phyloP scores from a whole-genome alignment of 2,113 vertebrate species.

The Anoplopoma fimbria region DNA sequence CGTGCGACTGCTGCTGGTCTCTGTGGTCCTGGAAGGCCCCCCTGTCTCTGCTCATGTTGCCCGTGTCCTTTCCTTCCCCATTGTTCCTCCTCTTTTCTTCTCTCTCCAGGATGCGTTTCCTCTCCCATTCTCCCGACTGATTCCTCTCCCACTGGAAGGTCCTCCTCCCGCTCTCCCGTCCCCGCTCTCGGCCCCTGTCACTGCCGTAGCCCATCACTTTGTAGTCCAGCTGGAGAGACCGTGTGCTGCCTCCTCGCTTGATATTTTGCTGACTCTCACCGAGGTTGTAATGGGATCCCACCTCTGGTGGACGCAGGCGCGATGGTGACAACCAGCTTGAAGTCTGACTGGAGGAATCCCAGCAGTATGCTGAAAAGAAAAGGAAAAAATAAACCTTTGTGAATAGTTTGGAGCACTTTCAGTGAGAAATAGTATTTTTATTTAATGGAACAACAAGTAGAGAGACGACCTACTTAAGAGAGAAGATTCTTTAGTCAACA shows the following conservation, averaged over 20 bases:
- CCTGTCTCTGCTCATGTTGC: conserved; percentile 40
- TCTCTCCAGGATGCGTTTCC: conserved; percentile 38
- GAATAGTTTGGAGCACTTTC: conserved; percentile 3
- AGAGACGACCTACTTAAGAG: conserved; percentile 21
- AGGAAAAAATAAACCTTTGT: background rate
- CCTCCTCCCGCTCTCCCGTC: conserved; percentile 35
- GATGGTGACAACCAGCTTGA: conserved; percentile 90
- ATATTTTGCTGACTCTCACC: conserved; percentile 62
- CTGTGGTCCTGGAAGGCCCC: conserved; percentile 32
- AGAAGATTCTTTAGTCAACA: conserved; percentile 22
- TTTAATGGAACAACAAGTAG: conserved; percentile 11
- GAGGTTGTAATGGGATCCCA: conserved; percentile 62
- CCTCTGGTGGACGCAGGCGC: conserved; percentile 81
- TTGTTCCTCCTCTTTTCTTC: conserved; percentile 45
- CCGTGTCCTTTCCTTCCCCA: conserved; percentile 26
- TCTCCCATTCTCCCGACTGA: conserved; percentile 76
- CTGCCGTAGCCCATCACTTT: conserved; percentile 43
- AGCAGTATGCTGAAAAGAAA: conserved; percentile 87
- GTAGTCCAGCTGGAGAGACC: conserved; percentile 80
- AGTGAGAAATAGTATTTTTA: conserved; percentile 5
- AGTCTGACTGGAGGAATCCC: conserved; percentile 92
- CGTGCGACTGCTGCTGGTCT: conserved; percentile 29
- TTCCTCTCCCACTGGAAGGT: conserved; percentile 80
- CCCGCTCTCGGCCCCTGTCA: conserved; percentile 83
- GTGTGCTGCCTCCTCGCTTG: conserved; percentile 74